Percentiles rank a stretch among this genome's conserved stretches.
Conservation (phyloP, 92 coral and sea anemone species). For the Virgularia gustaviana region DNA sequence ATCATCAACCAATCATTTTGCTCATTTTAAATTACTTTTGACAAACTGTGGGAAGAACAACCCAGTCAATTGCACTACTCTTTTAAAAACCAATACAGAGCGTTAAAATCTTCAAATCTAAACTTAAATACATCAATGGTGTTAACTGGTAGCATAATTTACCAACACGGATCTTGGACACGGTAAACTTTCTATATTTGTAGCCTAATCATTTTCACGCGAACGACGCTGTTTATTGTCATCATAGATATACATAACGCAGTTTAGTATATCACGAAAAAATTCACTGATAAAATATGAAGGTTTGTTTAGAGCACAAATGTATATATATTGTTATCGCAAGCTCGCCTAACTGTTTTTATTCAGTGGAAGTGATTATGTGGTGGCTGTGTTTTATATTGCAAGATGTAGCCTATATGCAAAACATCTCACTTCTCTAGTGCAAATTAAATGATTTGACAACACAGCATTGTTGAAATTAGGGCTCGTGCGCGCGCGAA, state of each 20-base stretch:
- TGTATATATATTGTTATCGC: no score
- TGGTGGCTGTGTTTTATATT: no score
- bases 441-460: conserved; percentile 35
- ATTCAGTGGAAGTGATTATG: no score
- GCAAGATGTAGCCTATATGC: neutral
- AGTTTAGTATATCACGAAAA: no score
- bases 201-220: conserved; percentile 16
- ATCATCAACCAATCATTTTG: conserved; percentile 35
- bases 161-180: neutral
- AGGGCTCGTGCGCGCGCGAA: neutral
- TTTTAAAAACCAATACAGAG: conserved; percentile 4
- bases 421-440: neutral
- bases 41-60: conserved; percentile 39
- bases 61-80: neutral
- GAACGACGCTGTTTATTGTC: neutral
- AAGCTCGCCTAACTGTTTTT: no score
- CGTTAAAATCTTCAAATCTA: neutral
- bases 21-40: conserved; percentile 33
- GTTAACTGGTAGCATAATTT: conserved; percentile 19
- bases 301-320: no score
- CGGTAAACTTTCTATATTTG: conserved; percentile 17
- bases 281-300: no score
- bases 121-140: neutral
- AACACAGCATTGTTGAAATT: conserved; percentile 26
- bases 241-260: neutral